These are phyloP conservation scores for Etheostoma perlongum DNA, from an alignment of 2,797 vertebrate genomes.

Conservation along the genomic window DNA sequence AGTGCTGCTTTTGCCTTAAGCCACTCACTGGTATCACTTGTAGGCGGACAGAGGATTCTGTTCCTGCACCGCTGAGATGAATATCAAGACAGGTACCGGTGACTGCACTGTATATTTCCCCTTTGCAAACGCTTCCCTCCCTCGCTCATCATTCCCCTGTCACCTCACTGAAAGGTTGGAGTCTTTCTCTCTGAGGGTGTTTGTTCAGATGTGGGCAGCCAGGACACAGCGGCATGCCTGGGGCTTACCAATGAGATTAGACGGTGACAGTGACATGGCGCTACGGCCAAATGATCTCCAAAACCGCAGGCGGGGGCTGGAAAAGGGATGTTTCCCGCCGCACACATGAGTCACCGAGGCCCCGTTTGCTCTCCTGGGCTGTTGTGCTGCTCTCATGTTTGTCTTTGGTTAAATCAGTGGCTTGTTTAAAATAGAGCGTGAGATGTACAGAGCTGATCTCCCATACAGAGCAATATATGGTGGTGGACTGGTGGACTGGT, in stretches of 20 bases:
- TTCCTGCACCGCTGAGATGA: constrained; percentile 60
- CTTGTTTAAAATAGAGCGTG: constrained; percentile 32
- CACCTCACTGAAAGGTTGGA: constrained; percentile 77
- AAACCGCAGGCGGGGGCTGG: constrained; percentile 61
- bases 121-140: constrained; percentile 53
- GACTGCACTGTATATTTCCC: constrained; percentile 50
- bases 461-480: too few relatives aligned
- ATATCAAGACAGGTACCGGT: constrained; percentile 66
- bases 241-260: constrained; percentile 76
- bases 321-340: constrained; percentile 56
- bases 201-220: constrained; percentile 80
- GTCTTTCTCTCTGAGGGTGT: constrained; percentile 70
- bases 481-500: too few relatives aligned
- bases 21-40: constrained; percentile 58
- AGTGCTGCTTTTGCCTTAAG: constrained; percentile 54
- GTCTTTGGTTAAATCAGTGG: constrained; percentile 36
- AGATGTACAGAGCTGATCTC: constrained; percentile 37
- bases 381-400: constrained; percentile 30
- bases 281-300: constrained; percentile 67
- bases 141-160: constrained; percentile 78
- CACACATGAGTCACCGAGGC: constrained; percentile 50
- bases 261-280: constrained; percentile 69
- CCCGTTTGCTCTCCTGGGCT: constrained; percentile 49
- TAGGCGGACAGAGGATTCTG: constrained; percentile 66
- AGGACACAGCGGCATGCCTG: constrained; percentile 66